A percentile compares a stretch with the other conserved stretches of the same genome.
These are phyloP conservation scores for Tridacna crocea DNA, from an alignment of 2,888 invertebrate genomes.

Conservation along the genomic window DNA sequence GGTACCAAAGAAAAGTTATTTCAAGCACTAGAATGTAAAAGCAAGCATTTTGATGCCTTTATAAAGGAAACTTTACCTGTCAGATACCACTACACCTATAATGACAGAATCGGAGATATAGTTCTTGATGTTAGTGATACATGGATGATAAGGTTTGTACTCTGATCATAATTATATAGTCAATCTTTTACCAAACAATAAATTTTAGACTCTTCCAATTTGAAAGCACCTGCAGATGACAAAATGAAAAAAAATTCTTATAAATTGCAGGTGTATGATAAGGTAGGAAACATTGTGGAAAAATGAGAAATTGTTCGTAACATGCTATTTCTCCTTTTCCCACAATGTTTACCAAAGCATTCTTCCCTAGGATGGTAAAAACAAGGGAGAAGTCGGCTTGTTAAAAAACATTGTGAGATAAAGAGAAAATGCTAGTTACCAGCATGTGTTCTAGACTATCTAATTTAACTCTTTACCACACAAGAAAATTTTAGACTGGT, in stretches of 20 bases:
- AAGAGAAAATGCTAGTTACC: too few relatives aligned
- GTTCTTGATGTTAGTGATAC: slow-evolving; percentile 68
- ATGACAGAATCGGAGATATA: slow-evolving; percentile 79
- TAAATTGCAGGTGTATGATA: too few relatives aligned
- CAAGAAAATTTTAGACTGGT: too few relatives aligned
- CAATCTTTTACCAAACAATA: background rate
- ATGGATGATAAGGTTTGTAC: slow-evolving; percentile 50
- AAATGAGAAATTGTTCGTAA: too few relatives aligned
- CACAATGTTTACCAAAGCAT: too few relatives aligned
- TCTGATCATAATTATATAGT: background rate
- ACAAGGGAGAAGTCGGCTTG: too few relatives aligned
- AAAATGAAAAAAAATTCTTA: background rate
- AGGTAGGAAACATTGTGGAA: too few relatives aligned
- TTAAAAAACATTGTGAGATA: too few relatives aligned
- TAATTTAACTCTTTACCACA: too few relatives aligned
- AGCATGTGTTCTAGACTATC: too few relatives aligned
- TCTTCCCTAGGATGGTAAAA: too few relatives aligned
- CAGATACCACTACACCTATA: slow-evolving; percentile 82
- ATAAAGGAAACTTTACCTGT: slow-evolving; percentile 81
- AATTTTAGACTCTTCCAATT: background rate
- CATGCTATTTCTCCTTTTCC: background rate
- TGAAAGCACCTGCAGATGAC: background rate
- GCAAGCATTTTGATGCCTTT: slow-evolving; percentile 71
- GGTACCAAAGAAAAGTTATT: background rate
- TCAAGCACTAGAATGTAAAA: slow-evolving; percentile 73